Evolutionary conservation across 2,888 invertebrate genomes (phyloP).

Genomic region (Notodonta dromedarius): DNA sequence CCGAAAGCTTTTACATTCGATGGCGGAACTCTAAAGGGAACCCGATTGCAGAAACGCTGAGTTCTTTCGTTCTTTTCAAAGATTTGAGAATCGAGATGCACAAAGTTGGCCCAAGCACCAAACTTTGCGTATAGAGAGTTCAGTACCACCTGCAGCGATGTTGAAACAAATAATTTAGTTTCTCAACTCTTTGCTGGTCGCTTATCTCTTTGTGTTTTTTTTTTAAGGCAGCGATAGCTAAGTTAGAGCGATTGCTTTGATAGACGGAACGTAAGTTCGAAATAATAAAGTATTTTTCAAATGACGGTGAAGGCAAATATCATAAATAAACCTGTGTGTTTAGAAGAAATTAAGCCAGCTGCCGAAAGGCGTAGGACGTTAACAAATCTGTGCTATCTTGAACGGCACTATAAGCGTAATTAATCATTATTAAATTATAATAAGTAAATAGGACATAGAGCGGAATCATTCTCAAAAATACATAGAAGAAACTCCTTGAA

Average conservation of each 20-base stretch:
- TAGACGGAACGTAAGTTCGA: too few relatives aligned
- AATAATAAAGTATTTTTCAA: too few relatives aligned
- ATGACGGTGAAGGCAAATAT: too few relatives aligned
- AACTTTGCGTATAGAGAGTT: conserved; percentile 50
- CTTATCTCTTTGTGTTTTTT: background rate
- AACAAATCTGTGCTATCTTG: too few relatives aligned
- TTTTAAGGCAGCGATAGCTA: background rate
- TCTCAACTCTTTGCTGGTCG: background rate
- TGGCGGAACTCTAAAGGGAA: conserved; percentile 59
- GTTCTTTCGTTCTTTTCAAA: conserved; percentile 57
- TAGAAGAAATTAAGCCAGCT: too few relatives aligned
- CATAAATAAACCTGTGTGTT: too few relatives aligned
- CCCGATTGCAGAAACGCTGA: conserved; percentile 61
- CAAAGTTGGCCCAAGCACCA: conserved; percentile 53
- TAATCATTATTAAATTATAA: too few relatives aligned
- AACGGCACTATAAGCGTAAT: too few relatives aligned
- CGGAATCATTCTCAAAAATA: too few relatives aligned
- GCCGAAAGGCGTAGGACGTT: too few relatives aligned
- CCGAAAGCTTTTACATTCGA: conserved; percentile 60
- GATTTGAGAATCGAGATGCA: conserved; percentile 36
- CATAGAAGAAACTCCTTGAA: too few relatives aligned
- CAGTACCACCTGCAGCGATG: conserved; percentile 51
- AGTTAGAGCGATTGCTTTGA: background rate
- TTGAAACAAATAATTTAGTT: conserved; percentile 15
- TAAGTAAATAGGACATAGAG: too few relatives aligned